Evolutionary conservation across 2,888 invertebrate species (phyloP).

Genomic region (Dicyrtoma fusca): DNA sequence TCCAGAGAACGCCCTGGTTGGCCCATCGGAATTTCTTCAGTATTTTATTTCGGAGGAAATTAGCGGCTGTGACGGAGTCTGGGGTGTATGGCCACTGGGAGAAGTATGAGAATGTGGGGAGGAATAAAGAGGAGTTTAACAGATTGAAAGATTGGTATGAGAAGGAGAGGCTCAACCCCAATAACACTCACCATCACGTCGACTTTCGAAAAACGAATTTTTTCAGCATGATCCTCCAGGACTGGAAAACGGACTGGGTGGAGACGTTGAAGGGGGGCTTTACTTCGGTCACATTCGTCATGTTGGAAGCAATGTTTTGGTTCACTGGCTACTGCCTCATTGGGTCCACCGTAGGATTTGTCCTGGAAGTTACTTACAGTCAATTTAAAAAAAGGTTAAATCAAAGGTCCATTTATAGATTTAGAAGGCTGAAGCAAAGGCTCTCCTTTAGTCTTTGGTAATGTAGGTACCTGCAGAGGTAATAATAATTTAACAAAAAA

Average conservation of each 20-base stretch:
- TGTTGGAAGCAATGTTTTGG: constrained; percentile 10
- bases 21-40: constrained; percentile 23
- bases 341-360: background rate
- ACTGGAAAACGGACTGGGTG: background rate
- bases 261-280: constrained; percentile 5
- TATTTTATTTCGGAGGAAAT: background rate
- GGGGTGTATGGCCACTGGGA: constrained; percentile 18
- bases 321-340: background rate
- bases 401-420: no score
- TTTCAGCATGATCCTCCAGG: background rate
- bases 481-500: no score
- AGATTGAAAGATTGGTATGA: constrained; percentile 1
- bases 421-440: no score
- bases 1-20: constrained; percentile 11
- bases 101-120: background rate
- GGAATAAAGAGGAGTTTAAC: constrained; percentile 16
- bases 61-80: background rate
- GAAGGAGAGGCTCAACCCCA: background rate
- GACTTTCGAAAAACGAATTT: background rate
- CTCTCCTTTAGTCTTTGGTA: no score
- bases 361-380: constrained; percentile 1
- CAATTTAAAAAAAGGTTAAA: no score
- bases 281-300: constrained; percentile 16
- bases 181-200: background rate
- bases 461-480: no score